Conservation (phyloP, 1,140 invertebrate species). For the Rhynchophorus ferrugineus region DNA sequence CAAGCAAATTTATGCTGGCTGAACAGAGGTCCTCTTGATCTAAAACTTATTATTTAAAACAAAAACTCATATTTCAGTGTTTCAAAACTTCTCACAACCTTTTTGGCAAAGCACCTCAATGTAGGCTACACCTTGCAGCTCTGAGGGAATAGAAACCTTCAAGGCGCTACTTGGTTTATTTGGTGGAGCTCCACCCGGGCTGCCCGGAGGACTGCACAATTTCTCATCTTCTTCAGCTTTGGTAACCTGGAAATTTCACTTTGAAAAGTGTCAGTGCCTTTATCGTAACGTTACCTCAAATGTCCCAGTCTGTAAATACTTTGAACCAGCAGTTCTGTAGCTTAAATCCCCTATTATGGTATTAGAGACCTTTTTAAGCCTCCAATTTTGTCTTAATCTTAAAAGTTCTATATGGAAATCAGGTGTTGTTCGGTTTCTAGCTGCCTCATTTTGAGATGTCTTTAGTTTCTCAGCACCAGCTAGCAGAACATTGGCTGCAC, state of each 20-base stretch:
- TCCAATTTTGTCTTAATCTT: slow-evolving; percentile 85
- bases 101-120: slow-evolving; percentile 92
- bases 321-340: slow-evolving; percentile 87
- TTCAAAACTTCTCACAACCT: slow-evolving; percentile 45
- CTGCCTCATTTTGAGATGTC: slow-evolving; percentile 68
- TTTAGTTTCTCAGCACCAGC: slow-evolving; percentile 80
- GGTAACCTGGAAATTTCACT: slow-evolving; percentile 54
- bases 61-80: not conserved
- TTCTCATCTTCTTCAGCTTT: slow-evolving; percentile 81
- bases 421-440: slow-evolving; percentile 62
- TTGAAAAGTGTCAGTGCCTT: too few species aligned
- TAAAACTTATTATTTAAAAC: slow-evolving; percentile 33
- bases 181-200: slow-evolving; percentile 39
- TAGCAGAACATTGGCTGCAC: slow-evolving; percentile 62
- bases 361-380: slow-evolving; percentile 91
- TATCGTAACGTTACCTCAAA: slow-evolving; percentile 61
- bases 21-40: slow-evolving; percentile 79
- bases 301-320: slow-evolving; percentile 86
- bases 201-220: slow-evolving; percentile 46
- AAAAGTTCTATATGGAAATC: slow-evolving; percentile 93
- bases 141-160: slow-evolving; percentile 83
- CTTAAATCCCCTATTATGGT: slow-evolving; percentile 94
- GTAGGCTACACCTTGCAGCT: slow-evolving; percentile 91
- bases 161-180: slow-evolving; percentile 69
- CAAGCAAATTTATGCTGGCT: slow-evolving; percentile 64